These are phyloP conservation scores for Cyphomyrmex costatus DNA, from an alignment of 1,140 invertebrate genomes.

Conservation along the genomic window DNA sequence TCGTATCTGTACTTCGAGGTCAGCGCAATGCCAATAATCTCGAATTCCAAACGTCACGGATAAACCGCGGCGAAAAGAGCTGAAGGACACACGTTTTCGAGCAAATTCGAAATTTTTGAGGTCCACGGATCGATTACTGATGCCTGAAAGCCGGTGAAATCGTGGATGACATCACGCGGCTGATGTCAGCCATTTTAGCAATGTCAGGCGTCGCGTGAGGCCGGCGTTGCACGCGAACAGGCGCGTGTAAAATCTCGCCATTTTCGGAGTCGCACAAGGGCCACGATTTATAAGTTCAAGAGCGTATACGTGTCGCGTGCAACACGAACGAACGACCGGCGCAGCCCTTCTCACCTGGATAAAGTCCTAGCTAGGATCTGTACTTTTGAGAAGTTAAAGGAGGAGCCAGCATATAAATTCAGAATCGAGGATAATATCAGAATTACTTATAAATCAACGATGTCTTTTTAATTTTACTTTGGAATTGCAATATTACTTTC, in stretches of 20 bases:
- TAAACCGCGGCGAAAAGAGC: background rate
- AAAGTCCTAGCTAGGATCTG: background rate
- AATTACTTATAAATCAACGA: background rate
- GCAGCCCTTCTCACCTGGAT: no score
- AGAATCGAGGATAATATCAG: background rate
- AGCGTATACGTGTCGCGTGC: background rate
- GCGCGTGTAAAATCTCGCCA: slow-evolving; percentile 13
- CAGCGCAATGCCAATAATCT: slow-evolving; percentile 5
- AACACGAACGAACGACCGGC: background rate
- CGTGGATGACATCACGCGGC: background rate
- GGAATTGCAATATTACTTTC: background rate
- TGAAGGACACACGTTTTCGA: background rate
- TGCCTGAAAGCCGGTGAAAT: background rate
- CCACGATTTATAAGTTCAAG: background rate
- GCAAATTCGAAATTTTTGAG: background rate
- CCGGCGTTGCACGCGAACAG: background rate
- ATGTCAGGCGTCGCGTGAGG: background rate
- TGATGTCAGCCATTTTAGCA: slow-evolving; percentile 37
- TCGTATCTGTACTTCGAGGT: background rate
- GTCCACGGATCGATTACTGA: background rate
- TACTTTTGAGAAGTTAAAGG: background rate
- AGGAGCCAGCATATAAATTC: no score
- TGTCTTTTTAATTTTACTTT: background rate
- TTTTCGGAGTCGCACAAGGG: slow-evolving; percentile 25
- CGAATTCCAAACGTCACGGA: background rate